Evolutionary conservation across 2,797 vertebrate genomes (phyloP), one percentile per base, ranked within the genome.

Genomic region (Odontamblyopus rebecca): DNA sequence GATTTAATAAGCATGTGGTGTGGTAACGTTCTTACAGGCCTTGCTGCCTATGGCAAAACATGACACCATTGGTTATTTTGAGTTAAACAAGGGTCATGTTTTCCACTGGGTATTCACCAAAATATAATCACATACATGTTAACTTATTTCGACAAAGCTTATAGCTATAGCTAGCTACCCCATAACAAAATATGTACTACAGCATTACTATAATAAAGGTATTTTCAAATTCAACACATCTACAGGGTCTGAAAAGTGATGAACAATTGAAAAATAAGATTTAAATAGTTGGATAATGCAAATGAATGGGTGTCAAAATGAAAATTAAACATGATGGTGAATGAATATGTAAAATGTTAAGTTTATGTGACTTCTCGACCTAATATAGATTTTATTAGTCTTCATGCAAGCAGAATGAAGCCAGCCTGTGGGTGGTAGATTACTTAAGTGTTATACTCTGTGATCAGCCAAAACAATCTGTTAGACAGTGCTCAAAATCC

Each of bases 321-420:
- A 53, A 15, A 70, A 67, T 13, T 30, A 23, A 51, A 72, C 41
- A 50, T 74, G 70, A 9, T 51, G 61, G 56, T 59, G 64, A 61
- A 7, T 67, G 48, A 63, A 16, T 6, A 41, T 30, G 59, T 18
- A 26, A 8, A 26, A 18, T 64, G 8, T 32, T 48, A 48, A 83
- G 60, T n/a, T 62, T 61, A 65, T 29, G 56, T 74, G 50, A 79
- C 27, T 27, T 63, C 63, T 66, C 5, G 29, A 29, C 26, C 3
- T 8, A 61, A 16, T n/a, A 61, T 71, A 73, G 11, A 74, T 65
- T 48, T 59, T 82, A 72, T 85, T 81, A 90, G 81, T 82, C 77
- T 78, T 82, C 77, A 87, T 89, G 91, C 90, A 88, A 79, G 84
- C 81, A 8, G 35, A 27, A 71, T 11, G 63, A 67, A 75, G 73